Conservation (phyloP, 2,888 invertebrate genomes). For the Lasioglossum villosulum region DNA sequence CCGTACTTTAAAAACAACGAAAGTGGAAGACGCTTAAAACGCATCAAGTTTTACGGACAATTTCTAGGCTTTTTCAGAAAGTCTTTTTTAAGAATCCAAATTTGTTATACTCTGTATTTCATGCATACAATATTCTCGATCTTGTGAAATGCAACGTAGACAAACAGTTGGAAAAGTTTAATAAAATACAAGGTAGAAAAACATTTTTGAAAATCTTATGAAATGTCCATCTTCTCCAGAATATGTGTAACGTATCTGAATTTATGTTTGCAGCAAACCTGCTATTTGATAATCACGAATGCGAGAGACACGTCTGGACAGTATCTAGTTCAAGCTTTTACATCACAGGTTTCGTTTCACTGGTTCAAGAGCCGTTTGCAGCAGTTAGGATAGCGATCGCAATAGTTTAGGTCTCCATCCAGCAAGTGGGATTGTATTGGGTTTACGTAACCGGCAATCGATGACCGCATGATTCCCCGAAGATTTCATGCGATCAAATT, state of each 20-base stretch:
- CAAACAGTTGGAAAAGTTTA: background rate
- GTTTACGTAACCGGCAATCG: constrained; percentile 54
- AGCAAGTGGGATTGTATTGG: constrained; percentile 7
- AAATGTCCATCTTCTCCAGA: background rate
- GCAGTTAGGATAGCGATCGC: constrained; percentile 21
- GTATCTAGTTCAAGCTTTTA: background rate
- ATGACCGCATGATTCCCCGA: constrained; percentile 35
- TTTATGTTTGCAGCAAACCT: background rate
- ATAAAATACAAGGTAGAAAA: background rate
- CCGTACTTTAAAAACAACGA: too few species aligned
- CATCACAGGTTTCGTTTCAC: background rate
- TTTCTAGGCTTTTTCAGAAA: too few species aligned
- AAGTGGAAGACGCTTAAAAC: too few species aligned
- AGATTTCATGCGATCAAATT: constrained; percentile 11
- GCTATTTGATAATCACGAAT: background rate
- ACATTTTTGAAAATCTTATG: background rate
- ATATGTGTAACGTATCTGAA: background rate
- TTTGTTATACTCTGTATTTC: too few species aligned
- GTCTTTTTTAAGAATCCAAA: too few species aligned
- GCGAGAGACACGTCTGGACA: background rate
- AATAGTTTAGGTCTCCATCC: constrained; percentile 15
- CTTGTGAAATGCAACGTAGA: too few species aligned
- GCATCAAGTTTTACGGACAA: too few species aligned
- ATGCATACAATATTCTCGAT: too few species aligned
- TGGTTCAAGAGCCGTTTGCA: background rate